Evolutionary conservation across 2,888 invertebrate species (phyloP).

Genomic region (Lysandra bellargus): DNA sequence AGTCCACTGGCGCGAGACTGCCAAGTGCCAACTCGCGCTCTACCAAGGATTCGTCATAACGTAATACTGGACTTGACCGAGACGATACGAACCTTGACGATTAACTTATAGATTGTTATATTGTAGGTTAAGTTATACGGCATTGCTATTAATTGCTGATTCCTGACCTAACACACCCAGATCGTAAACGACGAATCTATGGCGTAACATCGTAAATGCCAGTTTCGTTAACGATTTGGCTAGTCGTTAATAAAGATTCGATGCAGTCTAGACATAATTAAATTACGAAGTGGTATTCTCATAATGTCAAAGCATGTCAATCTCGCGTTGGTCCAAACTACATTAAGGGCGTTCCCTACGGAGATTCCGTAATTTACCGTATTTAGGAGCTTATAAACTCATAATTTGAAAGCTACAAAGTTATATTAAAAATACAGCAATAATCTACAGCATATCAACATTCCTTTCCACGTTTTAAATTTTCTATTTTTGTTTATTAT

Average conservation of each 20-base stretch:
- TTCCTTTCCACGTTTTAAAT: no score
- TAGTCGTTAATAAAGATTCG: not conserved
- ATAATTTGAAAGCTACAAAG: no score
- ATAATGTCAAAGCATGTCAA: no score
- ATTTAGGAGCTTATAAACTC: no score
- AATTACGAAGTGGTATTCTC: no score
- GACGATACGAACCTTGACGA: not conserved
- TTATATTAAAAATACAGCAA: no score
- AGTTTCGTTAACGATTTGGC: not conserved
- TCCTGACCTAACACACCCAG: not conserved
- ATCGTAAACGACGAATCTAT: not conserved
- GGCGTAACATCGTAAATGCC: not conserved
- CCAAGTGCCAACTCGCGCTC: not conserved
- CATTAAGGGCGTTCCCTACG: no score
- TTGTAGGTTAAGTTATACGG: constrained; percentile 1
- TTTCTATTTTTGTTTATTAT: no score
- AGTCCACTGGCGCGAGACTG: constrained; percentile 3
- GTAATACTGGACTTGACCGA: constrained; percentile 9
- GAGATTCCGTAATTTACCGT: no score
- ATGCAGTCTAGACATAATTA: not conserved
- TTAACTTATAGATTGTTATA: not conserved
- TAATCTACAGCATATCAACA: no score
- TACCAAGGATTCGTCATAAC: not conserved
- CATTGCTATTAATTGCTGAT: not conserved
- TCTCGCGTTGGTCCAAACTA: no score